Evolutionary conservation across 2,888 invertebrate genomes (phyloP).

Genomic region (Boloria selene): DNA sequence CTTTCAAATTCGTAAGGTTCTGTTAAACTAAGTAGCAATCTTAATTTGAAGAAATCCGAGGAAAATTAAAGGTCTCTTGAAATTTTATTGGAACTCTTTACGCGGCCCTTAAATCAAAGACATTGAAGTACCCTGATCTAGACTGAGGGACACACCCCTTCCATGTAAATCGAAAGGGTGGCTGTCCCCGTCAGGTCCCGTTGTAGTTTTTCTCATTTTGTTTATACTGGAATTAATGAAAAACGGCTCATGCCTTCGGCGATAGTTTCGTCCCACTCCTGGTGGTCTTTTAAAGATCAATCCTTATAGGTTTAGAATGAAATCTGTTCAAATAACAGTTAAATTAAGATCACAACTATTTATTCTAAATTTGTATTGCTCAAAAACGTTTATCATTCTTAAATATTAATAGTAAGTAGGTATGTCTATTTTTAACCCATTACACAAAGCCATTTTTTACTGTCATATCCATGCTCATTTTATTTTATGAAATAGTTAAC

Average conservation of each 20-base stretch:
- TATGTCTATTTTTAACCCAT: too few species aligned
- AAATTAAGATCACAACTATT: too few species aligned
- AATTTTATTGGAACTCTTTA: constrained; percentile 11
- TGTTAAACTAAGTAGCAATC: background rate
- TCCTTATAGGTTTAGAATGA: background rate
- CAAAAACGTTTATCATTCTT: too few species aligned
- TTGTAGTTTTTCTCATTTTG: constrained; percentile 55
- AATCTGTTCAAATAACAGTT: too few species aligned
- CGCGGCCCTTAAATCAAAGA: constrained; percentile 14
- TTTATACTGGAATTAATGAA: constrained; percentile 64
- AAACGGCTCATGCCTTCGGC: constrained; percentile 47
- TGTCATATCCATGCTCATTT: background rate
- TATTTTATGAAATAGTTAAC: too few species aligned
- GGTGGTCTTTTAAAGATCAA: constrained; percentile 20
- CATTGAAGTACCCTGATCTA: constrained; percentile 23
- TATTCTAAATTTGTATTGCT: too few species aligned
- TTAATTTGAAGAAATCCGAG: constrained; percentile 1
- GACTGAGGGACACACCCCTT: constrained; percentile 42
- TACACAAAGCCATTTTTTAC: background rate
- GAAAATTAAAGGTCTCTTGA: constrained; percentile 2
- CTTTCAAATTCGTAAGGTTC: background rate
- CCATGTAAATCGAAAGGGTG: constrained; percentile 61
- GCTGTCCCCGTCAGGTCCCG: constrained; percentile 49
- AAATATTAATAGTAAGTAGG: too few species aligned
- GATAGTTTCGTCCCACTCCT: constrained; percentile 19